Evolutionary conservation across 2,113 vertebrate species (phyloP).

Genomic region (Alligator mississippiensis): DNA sequence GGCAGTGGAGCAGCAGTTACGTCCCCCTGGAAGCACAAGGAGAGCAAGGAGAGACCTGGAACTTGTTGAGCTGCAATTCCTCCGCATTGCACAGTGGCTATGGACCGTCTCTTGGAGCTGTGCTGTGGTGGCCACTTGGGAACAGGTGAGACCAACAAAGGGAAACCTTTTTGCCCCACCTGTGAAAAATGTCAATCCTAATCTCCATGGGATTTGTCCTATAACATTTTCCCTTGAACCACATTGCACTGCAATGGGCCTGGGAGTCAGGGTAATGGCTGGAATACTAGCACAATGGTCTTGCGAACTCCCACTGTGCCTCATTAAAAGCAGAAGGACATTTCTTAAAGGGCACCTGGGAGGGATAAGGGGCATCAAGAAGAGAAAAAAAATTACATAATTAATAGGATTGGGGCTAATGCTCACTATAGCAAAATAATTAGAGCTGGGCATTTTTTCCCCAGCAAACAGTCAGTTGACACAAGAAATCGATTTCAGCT

Average conservation of each 20-base stretch:
- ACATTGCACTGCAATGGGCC: neutral
- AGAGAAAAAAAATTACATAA: neutral
- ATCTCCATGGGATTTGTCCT: neutral
- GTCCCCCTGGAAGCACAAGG: neutral
- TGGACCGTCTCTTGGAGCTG: too few species aligned
- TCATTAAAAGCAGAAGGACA: neutral
- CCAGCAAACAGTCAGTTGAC: neutral
- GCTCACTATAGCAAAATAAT: neutral
- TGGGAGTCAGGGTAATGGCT: neutral
- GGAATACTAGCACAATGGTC: neutral
- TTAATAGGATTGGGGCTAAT: neutral
- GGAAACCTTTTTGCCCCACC: neutral
- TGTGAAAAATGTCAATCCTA: neutral
- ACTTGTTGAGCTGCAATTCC: neutral
- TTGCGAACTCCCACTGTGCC: neutral
- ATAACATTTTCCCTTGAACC: neutral
- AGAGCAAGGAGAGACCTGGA: neutral
- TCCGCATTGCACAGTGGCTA: neutral
- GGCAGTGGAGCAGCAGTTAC: neutral
- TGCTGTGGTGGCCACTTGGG: too few species aligned
- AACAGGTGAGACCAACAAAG: neutral
- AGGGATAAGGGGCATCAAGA: neutral
- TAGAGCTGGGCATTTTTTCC: neutral
- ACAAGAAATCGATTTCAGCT: slow-evolving; percentile 31
- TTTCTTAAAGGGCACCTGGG: neutral